phyloP scores from a whole-genome alignment of 2,797 vertebrate species.

The Typhlichthys eigenmanni region DNA sequence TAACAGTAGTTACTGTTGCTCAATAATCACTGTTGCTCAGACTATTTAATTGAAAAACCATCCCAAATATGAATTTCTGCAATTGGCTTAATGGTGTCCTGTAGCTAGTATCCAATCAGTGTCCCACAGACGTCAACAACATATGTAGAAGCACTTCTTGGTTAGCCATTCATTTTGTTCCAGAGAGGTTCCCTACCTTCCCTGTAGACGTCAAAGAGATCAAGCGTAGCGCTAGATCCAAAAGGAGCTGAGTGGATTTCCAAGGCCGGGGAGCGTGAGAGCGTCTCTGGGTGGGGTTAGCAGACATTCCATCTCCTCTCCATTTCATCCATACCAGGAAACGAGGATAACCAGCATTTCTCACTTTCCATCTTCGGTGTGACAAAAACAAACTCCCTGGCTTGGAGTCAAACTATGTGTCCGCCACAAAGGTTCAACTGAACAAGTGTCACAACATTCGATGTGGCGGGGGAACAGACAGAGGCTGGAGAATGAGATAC shows the following conservation, averaged over 20 bases:
- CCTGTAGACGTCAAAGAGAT: conserved; percentile 18
- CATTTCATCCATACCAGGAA: conserved; percentile 48
- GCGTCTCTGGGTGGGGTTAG: conserved; percentile 52
- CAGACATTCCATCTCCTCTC: conserved; percentile 43
- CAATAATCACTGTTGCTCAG: conserved; percentile 6
- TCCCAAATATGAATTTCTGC: no score
- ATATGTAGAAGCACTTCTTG: not conserved
- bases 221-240: conserved; percentile 29
- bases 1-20: not conserved
- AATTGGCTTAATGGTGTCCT: conserved; percentile 8
- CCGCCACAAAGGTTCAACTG: not conserved
- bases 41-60: no score
- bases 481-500: no score
- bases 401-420: conserved; percentile 17
- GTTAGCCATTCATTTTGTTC: conserved; percentile 8
- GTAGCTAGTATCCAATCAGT: conserved; percentile 3
- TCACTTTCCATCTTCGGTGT: conserved; percentile 4
- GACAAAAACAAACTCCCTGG: not conserved
- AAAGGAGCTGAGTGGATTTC: conserved; percentile 20
- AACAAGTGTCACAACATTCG: conserved; percentile 17
- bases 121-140: not conserved
- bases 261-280: conserved; percentile 26
- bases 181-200: not conserved
- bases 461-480: conserved; percentile 1
- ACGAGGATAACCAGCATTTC: conserved; percentile 44